A percentile compares a stretch with the other conserved stretches of the same genome.
These are phyloP conservation scores for Diacarnus erythraeanus DNA, from an alignment of 37 sponge, comb jelly and placozoan genomes.

Conservation along the genomic window DNA sequence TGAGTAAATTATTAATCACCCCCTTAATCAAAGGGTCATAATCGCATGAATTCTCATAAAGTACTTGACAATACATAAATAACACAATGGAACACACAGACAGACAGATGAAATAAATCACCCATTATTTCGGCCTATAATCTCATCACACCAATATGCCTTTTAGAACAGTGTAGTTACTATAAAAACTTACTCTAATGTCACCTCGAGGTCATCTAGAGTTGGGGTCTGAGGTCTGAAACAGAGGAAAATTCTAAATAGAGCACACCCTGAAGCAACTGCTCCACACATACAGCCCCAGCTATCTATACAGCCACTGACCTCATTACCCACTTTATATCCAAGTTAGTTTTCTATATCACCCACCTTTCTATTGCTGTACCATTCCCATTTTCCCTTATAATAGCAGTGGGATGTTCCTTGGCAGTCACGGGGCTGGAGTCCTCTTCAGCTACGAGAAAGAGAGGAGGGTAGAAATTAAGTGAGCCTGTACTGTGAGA, in stretches of 20 bases:
- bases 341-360: too few relatives aligned
- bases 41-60: not conserved
- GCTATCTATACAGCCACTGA: too few relatives aligned
- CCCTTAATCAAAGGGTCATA: slow-evolving; percentile 17
- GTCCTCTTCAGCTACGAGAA: not conserved
- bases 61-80: not conserved
- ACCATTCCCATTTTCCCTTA: slow-evolving; percentile 27
- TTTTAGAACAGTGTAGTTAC: not conserved
- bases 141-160: slow-evolving; percentile 15
- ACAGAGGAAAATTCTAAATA: not conserved
- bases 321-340: too few relatives aligned
- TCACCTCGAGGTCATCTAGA: slow-evolving; percentile 40
- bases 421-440: not conserved
- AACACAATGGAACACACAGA: slow-evolving; percentile 27
- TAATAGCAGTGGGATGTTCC: not conserved
- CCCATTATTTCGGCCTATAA: slow-evolving; percentile 17
- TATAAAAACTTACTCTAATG: slow-evolving; percentile 21
- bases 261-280: not conserved
- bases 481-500: not conserved
- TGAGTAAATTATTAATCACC: slow-evolving; percentile 5
- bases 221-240: slow-evolving; percentile 46
- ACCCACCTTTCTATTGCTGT: slow-evolving; percentile 1
- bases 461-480: not conserved
- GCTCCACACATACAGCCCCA: too few relatives aligned
- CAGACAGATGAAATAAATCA: slow-evolving; percentile 34